Evolutionary conservation across 1,140 invertebrate species (phyloP).

Genomic region (Pseudomyrmex cubaensis): DNA sequence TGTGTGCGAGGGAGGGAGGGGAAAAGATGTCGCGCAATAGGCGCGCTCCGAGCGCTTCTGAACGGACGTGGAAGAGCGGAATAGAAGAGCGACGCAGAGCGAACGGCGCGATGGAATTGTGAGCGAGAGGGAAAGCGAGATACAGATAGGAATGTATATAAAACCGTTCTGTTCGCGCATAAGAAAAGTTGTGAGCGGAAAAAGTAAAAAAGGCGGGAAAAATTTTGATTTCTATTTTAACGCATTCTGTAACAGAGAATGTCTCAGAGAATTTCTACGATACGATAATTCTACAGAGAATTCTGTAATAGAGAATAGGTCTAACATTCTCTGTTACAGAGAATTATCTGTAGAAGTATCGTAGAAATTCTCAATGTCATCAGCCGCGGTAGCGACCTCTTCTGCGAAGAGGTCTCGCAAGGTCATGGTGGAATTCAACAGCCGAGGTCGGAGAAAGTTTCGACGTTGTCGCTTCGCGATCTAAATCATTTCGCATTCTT

Average conservation of each 20-base stretch:
- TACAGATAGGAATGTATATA: constrained; percentile 56
- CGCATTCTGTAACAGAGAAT: no score
- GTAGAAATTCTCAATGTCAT: constrained; percentile 66
- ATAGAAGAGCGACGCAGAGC: constrained; percentile 6
- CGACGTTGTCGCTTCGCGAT: neutral
- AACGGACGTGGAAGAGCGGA: neutral
- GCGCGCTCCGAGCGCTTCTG: neutral
- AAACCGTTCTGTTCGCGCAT: constrained; percentile 57
- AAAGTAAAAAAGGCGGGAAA: neutral
- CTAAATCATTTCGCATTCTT: constrained; percentile 27
- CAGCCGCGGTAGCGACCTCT: constrained; percentile 49
- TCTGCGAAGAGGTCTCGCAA: constrained; percentile 67
- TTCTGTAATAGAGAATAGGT: no score
- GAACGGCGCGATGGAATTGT: neutral
- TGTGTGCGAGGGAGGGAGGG: no score
- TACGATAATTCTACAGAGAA: no score
- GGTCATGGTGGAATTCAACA: constrained; percentile 46
- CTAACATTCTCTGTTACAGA: no score
- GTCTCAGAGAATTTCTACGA: no score
- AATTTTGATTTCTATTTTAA: constrained; percentile 38
- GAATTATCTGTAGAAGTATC: no score
- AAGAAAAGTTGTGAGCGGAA: neutral
- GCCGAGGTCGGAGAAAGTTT: neutral
- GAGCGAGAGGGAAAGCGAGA: constrained; percentile 56
- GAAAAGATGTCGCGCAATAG: neutral